phyloP scores from a whole-genome alignment of 2,888 invertebrate species.

The Seira sanloemensis region DNA sequence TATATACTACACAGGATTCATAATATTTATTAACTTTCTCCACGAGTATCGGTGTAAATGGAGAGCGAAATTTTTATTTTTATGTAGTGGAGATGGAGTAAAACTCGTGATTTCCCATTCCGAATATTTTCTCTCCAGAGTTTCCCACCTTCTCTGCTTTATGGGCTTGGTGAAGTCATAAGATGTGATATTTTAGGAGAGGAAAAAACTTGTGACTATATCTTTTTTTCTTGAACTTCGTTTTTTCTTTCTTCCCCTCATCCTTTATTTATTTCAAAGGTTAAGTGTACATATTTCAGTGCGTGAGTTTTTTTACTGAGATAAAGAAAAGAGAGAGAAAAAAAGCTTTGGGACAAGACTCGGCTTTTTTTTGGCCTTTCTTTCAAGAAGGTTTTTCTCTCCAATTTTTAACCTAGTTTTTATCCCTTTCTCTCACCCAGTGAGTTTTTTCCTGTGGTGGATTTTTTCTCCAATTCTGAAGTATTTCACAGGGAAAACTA shows the following conservation, averaged over 20 bases:
- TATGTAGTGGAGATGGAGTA: background rate
- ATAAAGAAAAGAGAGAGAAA: background rate
- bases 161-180: background rate
- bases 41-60: background rate
- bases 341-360: too few species aligned
- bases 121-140: too few species aligned
- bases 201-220: background rate
- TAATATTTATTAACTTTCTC: background rate
- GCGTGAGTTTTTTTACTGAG: background rate
- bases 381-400: background rate
- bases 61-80: background rate
- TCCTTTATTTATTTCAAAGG: background rate
- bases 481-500: too few species aligned
- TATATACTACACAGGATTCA: too few species aligned
- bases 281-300: background rate
- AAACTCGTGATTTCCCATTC: background rate
- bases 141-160: background rate
- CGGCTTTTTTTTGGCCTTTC: background rate
- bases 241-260: background rate
- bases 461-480: too few species aligned
- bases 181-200: background rate
- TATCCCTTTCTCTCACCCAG: background rate
- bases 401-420: background rate
- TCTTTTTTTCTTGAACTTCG: too few species aligned
- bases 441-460: too few species aligned